Evolutionary conservation across 2,797 vertebrate species (phyloP), one percentile per base, ranked within the genome.

Genomic region (Chelidonichthys spinosus): DNA sequence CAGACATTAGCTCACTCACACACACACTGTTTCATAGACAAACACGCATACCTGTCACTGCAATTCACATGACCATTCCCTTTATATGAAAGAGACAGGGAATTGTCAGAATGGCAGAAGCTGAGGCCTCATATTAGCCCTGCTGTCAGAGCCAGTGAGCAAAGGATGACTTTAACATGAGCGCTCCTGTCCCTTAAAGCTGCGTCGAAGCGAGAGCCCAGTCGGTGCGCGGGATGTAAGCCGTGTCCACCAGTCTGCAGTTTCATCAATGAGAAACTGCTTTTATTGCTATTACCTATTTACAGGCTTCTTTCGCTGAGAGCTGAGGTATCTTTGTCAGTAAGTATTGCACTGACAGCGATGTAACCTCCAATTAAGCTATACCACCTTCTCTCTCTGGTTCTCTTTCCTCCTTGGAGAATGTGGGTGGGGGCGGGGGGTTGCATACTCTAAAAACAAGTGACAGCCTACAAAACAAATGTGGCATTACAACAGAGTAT

Each of bases 381-480:
- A 83, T 74, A 71, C 62, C 69, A 69, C 79, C 68, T 63, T 62
- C 70, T 82, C 50, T 14, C 7, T 4, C 40, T 42, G 46, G 64
- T n/a, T 69, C 69, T 73, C 75, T 65, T 77, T 79, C 64, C 74
- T 79, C 32, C 63, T 76, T 6, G 25, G 61, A 69, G 73, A 81
- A 55, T 55, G 36, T 40, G 44, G 25, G 36, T n/a, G 56, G 58
- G 25, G 50, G 14, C 55, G 5, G 15, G 50, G 25, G 33, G 84
- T 87, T 78, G 53, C 74, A 69, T 79, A 33, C 76, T 73, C 68
- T 81, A 81, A 89, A 86, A 90, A 90, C 86, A 91, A 89, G 89
- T 86, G 85, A 88, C 82, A 88, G 83, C 76, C 79, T 72, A 79
- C 86, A 85, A 90, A 90, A 92, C 83, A 92, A 92, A 89, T 86